A percentile compares a stretch with the other conserved stretches of the same genome.
Evolutionary conservation across 2,113 vertebrate genomes (phyloP).

Genomic region (Lasiurus borealis): DNA sequence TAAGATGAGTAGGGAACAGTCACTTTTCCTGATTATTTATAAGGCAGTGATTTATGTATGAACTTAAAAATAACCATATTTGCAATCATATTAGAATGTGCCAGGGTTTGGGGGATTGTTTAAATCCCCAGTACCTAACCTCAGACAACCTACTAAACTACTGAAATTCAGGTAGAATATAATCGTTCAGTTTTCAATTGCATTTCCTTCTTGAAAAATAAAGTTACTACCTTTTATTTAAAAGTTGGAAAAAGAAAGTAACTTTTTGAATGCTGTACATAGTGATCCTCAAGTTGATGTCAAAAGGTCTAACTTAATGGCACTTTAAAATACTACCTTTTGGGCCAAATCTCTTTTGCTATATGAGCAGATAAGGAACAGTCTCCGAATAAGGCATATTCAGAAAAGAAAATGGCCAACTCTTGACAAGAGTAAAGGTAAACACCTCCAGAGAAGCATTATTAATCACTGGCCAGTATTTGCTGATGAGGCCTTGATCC

Average conservation of each 20-base stretch:
- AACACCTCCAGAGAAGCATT: neutral
- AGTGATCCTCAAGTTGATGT: neutral
- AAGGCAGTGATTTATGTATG: neutral
- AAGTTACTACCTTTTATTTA: neutral
- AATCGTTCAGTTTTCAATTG: neutral
- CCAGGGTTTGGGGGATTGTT: neutral
- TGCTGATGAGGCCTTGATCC: neutral
- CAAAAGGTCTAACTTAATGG: neutral
- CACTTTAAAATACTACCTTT: neutral
- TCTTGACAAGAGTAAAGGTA: neutral
- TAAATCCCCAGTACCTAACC: neutral
- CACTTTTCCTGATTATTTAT: slow-evolving; percentile 4
- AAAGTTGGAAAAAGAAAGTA: slow-evolving; percentile 32
- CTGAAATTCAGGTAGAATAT: neutral
- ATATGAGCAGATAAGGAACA: neutral
- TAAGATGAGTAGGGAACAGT: neutral
- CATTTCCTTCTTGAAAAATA: slow-evolving; percentile 16
- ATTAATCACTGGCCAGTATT: neutral
- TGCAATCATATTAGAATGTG: neutral
- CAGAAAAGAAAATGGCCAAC: neutral
- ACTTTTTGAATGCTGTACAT: neutral
- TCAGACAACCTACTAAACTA: neutral
- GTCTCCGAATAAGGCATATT: neutral
- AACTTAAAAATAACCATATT: slow-evolving; percentile 33
- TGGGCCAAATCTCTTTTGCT: neutral